Evolutionary conservation across 2,888 invertebrate species (phyloP).

Genomic region (Parthenolecanium corni): DNA sequence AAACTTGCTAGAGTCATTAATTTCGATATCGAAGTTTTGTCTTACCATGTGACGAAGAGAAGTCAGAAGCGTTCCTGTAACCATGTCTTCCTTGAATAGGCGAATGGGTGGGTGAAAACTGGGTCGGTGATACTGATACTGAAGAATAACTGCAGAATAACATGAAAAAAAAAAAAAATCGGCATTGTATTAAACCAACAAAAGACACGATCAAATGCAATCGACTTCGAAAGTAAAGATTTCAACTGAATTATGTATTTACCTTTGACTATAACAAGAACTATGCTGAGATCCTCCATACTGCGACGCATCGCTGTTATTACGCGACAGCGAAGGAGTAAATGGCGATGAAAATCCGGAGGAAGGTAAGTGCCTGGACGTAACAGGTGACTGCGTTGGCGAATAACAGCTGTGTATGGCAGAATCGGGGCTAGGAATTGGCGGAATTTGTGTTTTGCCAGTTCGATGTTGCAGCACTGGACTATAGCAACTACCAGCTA

Average conservation of each 20-base stretch:
- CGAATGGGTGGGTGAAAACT: constrained; percentile 72
- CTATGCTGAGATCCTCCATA: constrained; percentile 60
- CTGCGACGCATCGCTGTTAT: constrained; percentile 82
- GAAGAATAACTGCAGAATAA: constrained; percentile 52
- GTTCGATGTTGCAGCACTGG: constrained; percentile 45
- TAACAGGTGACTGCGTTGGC: constrained; percentile 75
- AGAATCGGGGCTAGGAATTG: constrained; percentile 76
- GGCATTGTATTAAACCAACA: background rate
- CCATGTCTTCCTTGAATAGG: constrained; percentile 53
- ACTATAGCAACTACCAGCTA: constrained; percentile 42
- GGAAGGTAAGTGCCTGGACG: constrained; percentile 58
- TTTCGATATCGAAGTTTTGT: no score
- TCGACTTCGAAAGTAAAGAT: background rate
- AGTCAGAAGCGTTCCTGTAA: constrained; percentile 30
- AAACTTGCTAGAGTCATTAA: no score
- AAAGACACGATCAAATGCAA: background rate
- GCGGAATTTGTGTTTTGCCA: constrained; percentile 44
- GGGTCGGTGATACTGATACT: constrained; percentile 44
- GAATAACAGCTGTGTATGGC: constrained; percentile 81
- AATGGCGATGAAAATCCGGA: constrained; percentile 46
- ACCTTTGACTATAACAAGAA: constrained; percentile 37
- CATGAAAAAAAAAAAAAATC: no score
- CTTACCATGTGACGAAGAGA: constrained; percentile 16
- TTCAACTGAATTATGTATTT: background rate
- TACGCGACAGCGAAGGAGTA: constrained; percentile 72